Conservation (phyloP, 2,797 vertebrate species). For the Botia almorhae region DNA sequence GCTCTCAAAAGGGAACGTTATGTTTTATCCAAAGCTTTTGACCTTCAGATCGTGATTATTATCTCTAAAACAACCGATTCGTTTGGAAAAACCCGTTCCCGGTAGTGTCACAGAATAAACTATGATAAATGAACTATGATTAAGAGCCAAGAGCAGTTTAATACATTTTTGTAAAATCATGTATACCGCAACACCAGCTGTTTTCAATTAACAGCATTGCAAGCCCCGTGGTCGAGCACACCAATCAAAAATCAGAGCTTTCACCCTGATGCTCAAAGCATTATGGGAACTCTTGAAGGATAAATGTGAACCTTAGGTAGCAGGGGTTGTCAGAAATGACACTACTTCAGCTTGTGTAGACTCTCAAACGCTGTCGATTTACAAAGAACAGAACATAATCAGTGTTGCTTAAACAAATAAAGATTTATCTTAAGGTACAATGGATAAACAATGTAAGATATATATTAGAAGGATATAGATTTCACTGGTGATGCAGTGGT, state of each 20-base stretch:
- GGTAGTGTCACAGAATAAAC: conserved; percentile 58
- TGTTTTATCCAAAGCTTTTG: conserved; percentile 24
- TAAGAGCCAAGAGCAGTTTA: conserved; percentile 53
- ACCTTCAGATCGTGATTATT: conserved; percentile 50
- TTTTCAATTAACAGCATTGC: conserved; percentile 54
- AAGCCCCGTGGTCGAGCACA: conserved; percentile 16
- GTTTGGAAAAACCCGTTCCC: conserved; percentile 47
- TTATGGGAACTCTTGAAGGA: neutral
- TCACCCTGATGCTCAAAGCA: conserved; percentile 7
- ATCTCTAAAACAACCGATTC: conserved; percentile 52
- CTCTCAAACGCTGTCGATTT: neutral
- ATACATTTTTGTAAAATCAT: conserved; percentile 46
- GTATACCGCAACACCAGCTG: conserved; percentile 58
- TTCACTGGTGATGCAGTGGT: neutral
- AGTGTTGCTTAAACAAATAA: no score
- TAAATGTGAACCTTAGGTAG: neutral
- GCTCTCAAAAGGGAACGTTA: neutral
- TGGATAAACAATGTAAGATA: neutral
- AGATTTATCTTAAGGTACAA: neutral
- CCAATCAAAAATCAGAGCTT: conserved; percentile 10
- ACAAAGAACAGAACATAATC: neutral
- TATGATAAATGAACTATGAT: conserved; percentile 58
- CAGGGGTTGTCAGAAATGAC: conserved; percentile 5
- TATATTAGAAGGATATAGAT: no score
- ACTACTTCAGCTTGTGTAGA: neutral